Evolutionary conservation across 2,113 vertebrate genomes (phyloP).

Genomic region (Microcebus lehilahytsara): DNA sequence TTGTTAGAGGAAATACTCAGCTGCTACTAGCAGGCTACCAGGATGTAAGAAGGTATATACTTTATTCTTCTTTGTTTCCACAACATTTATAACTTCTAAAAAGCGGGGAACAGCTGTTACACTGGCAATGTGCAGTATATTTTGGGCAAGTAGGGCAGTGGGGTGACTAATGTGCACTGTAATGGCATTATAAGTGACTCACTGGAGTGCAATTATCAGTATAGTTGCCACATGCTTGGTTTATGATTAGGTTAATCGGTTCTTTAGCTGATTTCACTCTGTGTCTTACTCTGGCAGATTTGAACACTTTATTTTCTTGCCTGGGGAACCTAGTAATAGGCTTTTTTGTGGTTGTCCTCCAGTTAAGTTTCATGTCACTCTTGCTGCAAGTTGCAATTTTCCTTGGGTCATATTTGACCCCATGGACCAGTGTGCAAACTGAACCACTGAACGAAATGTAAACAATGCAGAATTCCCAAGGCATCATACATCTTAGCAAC

Average conservation of each 20-base stretch:
- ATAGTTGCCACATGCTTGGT: slow-evolving; percentile 44
- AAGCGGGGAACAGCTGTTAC: slow-evolving; percentile 65
- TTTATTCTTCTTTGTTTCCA: slow-evolving; percentile 63
- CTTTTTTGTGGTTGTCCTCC: neutral
- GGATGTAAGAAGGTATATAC: neutral
- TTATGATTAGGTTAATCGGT: slow-evolving; percentile 65
- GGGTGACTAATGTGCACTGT: slow-evolving; percentile 58
- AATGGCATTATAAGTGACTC: slow-evolving; percentile 69
- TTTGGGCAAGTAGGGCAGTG: slow-evolving; percentile 62
- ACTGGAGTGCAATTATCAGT: slow-evolving; percentile 57
- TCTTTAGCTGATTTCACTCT: slow-evolving; percentile 50
- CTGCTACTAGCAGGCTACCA: neutral
- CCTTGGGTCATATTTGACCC: neutral
- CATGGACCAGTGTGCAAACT: neutral
- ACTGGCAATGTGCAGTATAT: slow-evolving; percentile 61
- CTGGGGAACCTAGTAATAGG: neutral
- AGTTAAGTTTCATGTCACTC: slow-evolving; percentile 8
- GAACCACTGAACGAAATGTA: neutral
- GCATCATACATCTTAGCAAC: neutral
- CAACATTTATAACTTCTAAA: slow-evolving; percentile 50
- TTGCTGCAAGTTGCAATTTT: slow-evolving; percentile 26
- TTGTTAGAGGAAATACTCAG: slow-evolving; percentile 2
- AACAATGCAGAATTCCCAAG: neutral
- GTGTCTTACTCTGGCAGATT: slow-evolving; percentile 10
- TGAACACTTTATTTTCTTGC: slow-evolving; percentile 22